Evolutionary conservation across 2,888 invertebrate genomes (phyloP).

Genomic region (Brachyopa scutellaris): DNA sequence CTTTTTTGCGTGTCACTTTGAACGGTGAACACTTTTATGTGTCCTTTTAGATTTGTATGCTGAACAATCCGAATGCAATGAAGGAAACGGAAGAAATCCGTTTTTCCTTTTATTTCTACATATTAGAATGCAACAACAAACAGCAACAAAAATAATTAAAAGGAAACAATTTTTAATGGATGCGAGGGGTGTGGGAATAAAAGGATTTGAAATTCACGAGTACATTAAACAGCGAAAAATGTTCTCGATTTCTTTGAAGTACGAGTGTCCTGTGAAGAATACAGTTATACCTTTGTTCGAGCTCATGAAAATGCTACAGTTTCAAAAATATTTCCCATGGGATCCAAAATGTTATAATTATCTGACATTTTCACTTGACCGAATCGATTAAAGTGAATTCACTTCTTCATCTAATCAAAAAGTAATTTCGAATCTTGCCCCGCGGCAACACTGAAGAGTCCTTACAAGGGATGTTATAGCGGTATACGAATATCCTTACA

Average conservation of each 20-base stretch:
- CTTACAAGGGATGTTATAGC: slow-evolving; percentile 7
- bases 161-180: slow-evolving; percentile 69
- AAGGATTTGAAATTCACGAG: slow-evolving; percentile 57
- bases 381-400: slow-evolving; percentile 61
- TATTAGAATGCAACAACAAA: slow-evolving; percentile 8
- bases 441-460: slow-evolving; percentile 20
- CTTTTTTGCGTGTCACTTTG: slow-evolving; percentile 70
- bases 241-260: not conserved
- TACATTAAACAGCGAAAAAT: slow-evolving; percentile 24
- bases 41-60: slow-evolving; percentile 38
- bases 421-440: slow-evolving; percentile 39
- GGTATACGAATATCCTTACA: slow-evolving; percentile 5
- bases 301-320: slow-evolving; percentile 37
- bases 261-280: too few relatives aligned
- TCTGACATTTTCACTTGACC: slow-evolving; percentile 69
- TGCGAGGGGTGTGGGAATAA: slow-evolving; percentile 45
- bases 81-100: slow-evolving; percentile 61
- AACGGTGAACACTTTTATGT: slow-evolving; percentile 36
- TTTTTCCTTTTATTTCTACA: not conserved
- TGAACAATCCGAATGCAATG: slow-evolving; percentile 59
- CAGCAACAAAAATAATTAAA: slow-evolving; percentile 58
- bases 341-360: slow-evolving; percentile 24
- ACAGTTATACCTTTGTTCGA: too few relatives aligned
- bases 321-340: slow-evolving; percentile 58
- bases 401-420: slow-evolving; percentile 33